phyloP scores from a whole-genome alignment of 2,113 vertebrate species.

The Rhinolophus ferrumequinum region DNA sequence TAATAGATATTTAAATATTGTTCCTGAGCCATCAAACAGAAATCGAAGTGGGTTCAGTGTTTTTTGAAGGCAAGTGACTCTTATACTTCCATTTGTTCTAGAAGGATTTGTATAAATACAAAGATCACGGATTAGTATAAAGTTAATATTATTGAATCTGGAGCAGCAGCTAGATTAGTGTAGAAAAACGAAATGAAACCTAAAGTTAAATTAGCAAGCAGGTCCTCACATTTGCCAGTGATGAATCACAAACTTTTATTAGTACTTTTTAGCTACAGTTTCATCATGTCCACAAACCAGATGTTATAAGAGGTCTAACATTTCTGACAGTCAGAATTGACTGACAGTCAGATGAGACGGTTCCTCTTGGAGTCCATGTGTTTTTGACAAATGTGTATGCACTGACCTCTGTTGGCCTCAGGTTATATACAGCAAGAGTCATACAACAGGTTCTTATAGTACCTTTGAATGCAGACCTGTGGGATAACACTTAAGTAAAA shows the following conservation, averaged over 20 bases:
- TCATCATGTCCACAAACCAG: background rate
- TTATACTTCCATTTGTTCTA: background rate
- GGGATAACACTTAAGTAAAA: background rate
- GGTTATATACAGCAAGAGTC: background rate
- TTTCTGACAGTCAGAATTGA: background rate
- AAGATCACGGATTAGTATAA: background rate
- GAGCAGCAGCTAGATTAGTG: background rate
- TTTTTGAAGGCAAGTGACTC: background rate
- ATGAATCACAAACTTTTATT: background rate
- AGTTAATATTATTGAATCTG: background rate
- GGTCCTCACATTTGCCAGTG: background rate
- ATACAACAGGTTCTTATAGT: background rate
- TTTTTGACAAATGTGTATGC: background rate
- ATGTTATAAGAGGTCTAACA: background rate
- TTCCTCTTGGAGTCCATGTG: background rate
- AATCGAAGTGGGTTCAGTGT: background rate
- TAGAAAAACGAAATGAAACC: background rate
- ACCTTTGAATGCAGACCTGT: background rate
- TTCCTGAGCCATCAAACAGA: background rate
- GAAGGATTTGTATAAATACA: background rate
- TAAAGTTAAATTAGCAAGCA: background rate
- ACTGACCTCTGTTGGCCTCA: background rate
- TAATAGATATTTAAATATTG: background rate
- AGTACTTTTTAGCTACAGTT: background rate
- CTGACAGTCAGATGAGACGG: background rate